phyloP scores from a whole-genome alignment of 2,113 vertebrate genomes.

The Bos javanicus region DNA sequence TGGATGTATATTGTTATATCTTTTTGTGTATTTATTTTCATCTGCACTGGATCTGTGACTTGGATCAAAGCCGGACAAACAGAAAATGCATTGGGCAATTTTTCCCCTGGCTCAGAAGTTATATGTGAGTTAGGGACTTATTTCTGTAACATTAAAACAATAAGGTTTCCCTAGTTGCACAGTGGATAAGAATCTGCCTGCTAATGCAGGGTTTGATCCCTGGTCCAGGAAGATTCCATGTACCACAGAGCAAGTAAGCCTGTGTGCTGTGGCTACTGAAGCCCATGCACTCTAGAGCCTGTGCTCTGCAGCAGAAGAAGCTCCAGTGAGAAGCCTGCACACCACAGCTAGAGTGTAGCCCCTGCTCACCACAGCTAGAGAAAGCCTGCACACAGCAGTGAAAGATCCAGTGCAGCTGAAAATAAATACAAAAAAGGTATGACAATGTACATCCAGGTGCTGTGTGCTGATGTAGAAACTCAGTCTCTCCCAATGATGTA shows the following conservation, averaged over 20 bases:
- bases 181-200: background rate
- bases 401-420: background rate
- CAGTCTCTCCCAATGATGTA: background rate
- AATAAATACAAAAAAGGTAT: background rate
- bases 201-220: background rate
- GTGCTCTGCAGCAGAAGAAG: background rate
- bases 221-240: background rate
- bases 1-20: background rate
- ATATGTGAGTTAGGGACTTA: background rate
- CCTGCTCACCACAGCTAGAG: background rate
- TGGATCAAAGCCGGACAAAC: conserved; percentile 29
- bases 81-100: conserved; percentile 2
- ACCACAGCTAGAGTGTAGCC: background rate
- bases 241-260: background rate
- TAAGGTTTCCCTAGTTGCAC: background rate
- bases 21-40: background rate
- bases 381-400: background rate
- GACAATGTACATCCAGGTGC: background rate
- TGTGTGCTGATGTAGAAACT: background rate
- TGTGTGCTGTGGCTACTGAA: rapidly evolving
- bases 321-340: background rate
- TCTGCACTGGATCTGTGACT: background rate
- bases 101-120: background rate
- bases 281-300: background rate
- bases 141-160: background rate